Percentiles rank a stretch among this genome's conserved stretches.
phyloP scores from a whole-genome alignment of 2,113 vertebrate species.

The Ptyas mucosa region DNA sequence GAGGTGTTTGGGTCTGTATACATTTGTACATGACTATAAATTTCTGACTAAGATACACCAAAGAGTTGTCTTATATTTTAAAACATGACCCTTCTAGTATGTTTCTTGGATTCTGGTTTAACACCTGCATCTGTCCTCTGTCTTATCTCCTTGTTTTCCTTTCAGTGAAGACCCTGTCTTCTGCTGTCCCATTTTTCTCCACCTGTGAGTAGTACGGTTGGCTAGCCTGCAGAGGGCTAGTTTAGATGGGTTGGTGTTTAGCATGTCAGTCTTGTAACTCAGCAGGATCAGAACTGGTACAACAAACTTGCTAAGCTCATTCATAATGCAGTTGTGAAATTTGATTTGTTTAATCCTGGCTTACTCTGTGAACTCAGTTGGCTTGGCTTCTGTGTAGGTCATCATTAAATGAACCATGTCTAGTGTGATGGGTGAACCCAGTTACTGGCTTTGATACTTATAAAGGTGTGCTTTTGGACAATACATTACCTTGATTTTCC shows the following conservation, averaged over 20 bases:
- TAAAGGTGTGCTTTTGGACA: not conserved
- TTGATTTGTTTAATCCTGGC: not conserved
- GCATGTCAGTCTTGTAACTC: not conserved
- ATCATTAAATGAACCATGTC: not conserved
- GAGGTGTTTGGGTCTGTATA: not conserved
- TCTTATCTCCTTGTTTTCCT: conserved; percentile 5
- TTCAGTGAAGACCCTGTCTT: conserved; percentile 23
- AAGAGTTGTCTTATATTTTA: not conserved
- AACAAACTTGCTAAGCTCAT: not conserved
- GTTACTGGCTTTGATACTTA: not conserved
- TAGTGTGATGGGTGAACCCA: not conserved
- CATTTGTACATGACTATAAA: not conserved
- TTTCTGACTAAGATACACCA: not conserved
- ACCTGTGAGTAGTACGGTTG: conserved; percentile 9
- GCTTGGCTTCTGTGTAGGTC: not conserved
- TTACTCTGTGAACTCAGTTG: not conserved
- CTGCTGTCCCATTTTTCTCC: conserved; percentile 8
- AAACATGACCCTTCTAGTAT: not conserved
- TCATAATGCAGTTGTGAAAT: not conserved
- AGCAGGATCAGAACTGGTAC: not conserved
- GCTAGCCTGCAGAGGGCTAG: not conserved
- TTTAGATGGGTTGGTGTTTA: not conserved
- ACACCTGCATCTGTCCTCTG: not conserved
- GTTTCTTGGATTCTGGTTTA: not conserved
- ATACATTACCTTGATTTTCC: not conserved